These are phyloP conservation scores for Myotis myotis DNA, from an alignment of 2,797 vertebrate genomes.

Conservation along the genomic window DNA sequence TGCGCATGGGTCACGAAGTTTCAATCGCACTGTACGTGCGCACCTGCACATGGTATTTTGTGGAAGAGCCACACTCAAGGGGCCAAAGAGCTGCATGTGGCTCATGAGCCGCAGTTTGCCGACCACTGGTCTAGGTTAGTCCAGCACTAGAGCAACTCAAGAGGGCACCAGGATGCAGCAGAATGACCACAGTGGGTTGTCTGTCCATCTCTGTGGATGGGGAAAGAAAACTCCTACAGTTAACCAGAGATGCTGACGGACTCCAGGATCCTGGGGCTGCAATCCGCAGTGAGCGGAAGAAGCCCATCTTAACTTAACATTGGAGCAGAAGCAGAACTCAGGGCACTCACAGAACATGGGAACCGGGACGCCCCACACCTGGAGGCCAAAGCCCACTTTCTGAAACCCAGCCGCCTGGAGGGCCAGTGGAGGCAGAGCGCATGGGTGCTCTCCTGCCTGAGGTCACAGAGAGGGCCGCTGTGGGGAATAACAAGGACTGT, in stretches of 20 bases:
- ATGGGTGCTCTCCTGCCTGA: accelerated
- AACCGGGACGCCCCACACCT: accelerated
- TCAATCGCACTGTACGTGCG: no score
- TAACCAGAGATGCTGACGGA: constrained; percentile 74
- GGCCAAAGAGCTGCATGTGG: no score
- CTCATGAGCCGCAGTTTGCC: no score
- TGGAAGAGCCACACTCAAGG: no score
- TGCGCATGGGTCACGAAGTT: no score
- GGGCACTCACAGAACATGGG: neutral
- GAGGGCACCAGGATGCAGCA: constrained; percentile 50
- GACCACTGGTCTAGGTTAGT: neutral
- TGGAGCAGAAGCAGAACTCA: neutral
- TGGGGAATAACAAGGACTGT: neutral
- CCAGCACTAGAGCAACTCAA: constrained; percentile 60
- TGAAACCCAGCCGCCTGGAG: neutral
- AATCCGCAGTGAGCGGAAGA: neutral
- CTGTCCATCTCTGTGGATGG: constrained; percentile 77
- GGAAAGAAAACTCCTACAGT: constrained; percentile 71
- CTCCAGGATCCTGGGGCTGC: constrained; percentile 21
- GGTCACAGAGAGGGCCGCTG: neutral
- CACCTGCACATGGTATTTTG: no score
- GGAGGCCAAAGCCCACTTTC: neutral
- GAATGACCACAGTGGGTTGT: constrained; percentile 76
- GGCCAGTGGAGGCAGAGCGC: neutral
- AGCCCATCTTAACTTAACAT: neutral